phyloP scores from a whole-genome alignment of 2,888 invertebrate genomes.

The Pecten maximus region DNA sequence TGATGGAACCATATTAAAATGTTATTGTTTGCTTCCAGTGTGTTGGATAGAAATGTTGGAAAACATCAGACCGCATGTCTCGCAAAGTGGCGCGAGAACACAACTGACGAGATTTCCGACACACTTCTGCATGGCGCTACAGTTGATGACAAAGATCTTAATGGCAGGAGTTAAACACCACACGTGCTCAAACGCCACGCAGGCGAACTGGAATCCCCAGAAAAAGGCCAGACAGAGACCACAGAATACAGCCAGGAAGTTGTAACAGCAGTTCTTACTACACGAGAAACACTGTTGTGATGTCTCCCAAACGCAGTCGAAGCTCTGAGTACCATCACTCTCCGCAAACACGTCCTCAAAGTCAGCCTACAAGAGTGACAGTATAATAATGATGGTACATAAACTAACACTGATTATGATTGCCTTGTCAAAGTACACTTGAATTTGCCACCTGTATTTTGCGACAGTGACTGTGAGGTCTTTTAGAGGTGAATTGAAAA shows the following conservation, averaged over 20 bases:
- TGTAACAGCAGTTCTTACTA: slow-evolving; percentile 87
- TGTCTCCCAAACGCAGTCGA: slow-evolving; percentile 87
- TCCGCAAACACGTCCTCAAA: slow-evolving; percentile 76
- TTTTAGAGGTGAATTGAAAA: too few species aligned
- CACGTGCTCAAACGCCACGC: slow-evolving; percentile 85
- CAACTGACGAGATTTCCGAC: slow-evolving; percentile 56
- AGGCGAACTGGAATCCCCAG: slow-evolving; percentile 82
- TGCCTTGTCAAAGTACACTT: too few species aligned
- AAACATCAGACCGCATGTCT: slow-evolving; percentile 59
- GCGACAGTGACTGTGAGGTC: too few species aligned
- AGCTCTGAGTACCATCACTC: slow-evolving; percentile 68
- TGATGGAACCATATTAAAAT: neutral
- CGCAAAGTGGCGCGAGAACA: slow-evolving; percentile 64
- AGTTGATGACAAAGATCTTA: slow-evolving; percentile 57
- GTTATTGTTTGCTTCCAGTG: neutral
- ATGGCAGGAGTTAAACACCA: slow-evolving; percentile 64
- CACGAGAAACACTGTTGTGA: slow-evolving; percentile 83
- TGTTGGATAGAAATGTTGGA: slow-evolving; percentile 58
- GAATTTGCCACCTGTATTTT: too few species aligned
- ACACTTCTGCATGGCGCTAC: slow-evolving; percentile 56
- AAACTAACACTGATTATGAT: too few species aligned
- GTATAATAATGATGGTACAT: neutral
- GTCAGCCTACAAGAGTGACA: slow-evolving; percentile 83
- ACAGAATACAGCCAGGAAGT: slow-evolving; percentile 86
- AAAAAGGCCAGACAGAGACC: slow-evolving; percentile 87